These are phyloP conservation scores for Columba livia DNA, from an alignment of 2,113 vertebrate species.

Conservation along the genomic window DNA sequence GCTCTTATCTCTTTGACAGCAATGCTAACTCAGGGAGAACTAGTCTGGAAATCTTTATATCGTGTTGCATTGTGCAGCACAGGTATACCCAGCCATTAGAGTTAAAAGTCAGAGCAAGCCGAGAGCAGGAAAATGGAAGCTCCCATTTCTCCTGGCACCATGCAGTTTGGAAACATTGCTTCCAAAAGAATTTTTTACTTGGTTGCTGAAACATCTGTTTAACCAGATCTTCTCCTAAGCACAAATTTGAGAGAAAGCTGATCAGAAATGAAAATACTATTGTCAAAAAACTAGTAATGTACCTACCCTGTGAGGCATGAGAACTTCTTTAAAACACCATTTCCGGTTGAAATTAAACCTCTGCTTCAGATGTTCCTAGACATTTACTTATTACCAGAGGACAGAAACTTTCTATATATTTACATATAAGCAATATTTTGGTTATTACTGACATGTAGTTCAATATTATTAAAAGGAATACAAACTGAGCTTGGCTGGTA, in stretches of 20 bases:
- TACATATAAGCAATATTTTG: not conserved
- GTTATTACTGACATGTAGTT: not conserved
- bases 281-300: not conserved
- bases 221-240: not conserved
- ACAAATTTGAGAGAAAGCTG: not conserved
- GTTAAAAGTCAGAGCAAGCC: not conserved
- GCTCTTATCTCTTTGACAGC: not conserved
- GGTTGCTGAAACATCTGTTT: not conserved
- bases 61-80: fast-evolving
- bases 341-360: not conserved
- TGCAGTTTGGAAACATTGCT: not conserved
- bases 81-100: not conserved
- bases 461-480: not conserved
- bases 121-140: not conserved
- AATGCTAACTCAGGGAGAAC: not conserved
- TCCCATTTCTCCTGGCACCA: not conserved
- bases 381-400: not conserved
- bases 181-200: not conserved
- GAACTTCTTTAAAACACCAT: not conserved
- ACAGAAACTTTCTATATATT: not conserved
- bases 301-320: not conserved
- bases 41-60: not conserved
- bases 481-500: not conserved
- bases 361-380: not conserved
- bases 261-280: not conserved